phyloP scores from a whole-genome alignment of 2,113 vertebrate species.

The Oreochromis spilurus region DNA sequence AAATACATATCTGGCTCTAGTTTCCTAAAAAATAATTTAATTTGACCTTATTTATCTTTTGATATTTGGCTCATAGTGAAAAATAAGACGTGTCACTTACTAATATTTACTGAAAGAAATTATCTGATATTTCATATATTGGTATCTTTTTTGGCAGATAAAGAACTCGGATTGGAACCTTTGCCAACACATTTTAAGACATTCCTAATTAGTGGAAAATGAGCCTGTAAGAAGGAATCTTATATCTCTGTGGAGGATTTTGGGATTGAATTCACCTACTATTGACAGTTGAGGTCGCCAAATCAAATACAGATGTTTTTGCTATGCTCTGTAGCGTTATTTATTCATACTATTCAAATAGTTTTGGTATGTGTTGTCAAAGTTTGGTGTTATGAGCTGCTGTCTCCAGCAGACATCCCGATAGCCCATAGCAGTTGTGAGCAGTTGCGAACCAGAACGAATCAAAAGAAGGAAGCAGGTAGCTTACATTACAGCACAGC shows the following conservation, averaged over 20 bases:
- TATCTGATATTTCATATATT: background rate
- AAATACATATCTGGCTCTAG: background rate
- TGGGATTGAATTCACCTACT: background rate
- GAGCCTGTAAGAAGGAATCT: background rate
- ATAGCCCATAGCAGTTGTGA: background rate
- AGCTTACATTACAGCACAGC: background rate
- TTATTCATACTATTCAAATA: background rate
- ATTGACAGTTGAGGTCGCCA: background rate
- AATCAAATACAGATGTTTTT: background rate
- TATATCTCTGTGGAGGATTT: background rate
- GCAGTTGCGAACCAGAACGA: background rate
- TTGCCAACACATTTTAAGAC: background rate
- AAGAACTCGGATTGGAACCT: background rate
- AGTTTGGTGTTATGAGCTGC: background rate
- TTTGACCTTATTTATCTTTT: background rate
- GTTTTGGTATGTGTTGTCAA: background rate
- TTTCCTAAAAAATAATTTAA: background rate
- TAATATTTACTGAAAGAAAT: background rate
- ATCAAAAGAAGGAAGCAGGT: background rate
- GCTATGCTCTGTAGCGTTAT: background rate
- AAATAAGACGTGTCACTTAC: background rate
- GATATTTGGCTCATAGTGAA: background rate
- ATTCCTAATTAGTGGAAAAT: background rate
- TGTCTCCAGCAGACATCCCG: background rate
- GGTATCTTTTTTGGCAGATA: background rate